These are phyloP conservation scores for Chondrosia reniformis DNA, from an alignment of 37 sponge, comb jelly and placozoan genomes.

Conservation along the genomic window DNA sequence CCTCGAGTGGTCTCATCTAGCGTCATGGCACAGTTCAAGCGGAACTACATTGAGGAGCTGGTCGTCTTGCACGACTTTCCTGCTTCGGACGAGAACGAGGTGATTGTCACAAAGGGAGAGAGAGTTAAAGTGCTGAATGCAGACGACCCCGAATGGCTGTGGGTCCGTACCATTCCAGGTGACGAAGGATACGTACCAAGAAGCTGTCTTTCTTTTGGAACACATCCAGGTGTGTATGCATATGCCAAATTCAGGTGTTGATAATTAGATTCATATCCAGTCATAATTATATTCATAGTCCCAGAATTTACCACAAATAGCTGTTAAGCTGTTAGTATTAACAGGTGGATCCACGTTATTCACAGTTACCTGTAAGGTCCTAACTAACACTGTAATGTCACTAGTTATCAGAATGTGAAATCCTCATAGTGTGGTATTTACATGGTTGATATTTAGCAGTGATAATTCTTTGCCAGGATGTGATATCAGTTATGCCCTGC, in stretches of 20 bases:
- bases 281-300: too few species aligned
- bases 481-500: too few species aligned
- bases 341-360: too few species aligned
- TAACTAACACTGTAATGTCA: too few species aligned
- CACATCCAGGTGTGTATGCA: slow-evolving; percentile 61
- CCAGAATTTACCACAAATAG: too few species aligned
- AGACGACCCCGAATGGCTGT: slow-evolving; percentile 73
- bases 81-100: slow-evolving; percentile 72
- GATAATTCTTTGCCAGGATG: too few species aligned
- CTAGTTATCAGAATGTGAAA: too few species aligned
- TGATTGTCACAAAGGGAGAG: slow-evolving; percentile 68
- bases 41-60: slow-evolving; percentile 59
- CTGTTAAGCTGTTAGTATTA: too few species aligned
- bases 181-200: slow-evolving; percentile 71
- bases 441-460: too few species aligned
- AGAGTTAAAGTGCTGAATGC: slow-evolving; percentile 70
- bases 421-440: too few species aligned
- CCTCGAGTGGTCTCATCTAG: slow-evolving; percentile 20
- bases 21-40: slow-evolving; percentile 32
- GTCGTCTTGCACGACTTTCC: slow-evolving; percentile 79
- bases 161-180: slow-evolving; percentile 62
- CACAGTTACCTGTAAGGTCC: too few species aligned
- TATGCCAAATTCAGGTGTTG: background rate
- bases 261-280: slow-evolving; percentile 14
- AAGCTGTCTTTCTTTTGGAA: slow-evolving; percentile 67